These are phyloP conservation scores for Cheilosia scutellata DNA, from an alignment of 2,888 invertebrate genomes.

Conservation along the genomic window DNA sequence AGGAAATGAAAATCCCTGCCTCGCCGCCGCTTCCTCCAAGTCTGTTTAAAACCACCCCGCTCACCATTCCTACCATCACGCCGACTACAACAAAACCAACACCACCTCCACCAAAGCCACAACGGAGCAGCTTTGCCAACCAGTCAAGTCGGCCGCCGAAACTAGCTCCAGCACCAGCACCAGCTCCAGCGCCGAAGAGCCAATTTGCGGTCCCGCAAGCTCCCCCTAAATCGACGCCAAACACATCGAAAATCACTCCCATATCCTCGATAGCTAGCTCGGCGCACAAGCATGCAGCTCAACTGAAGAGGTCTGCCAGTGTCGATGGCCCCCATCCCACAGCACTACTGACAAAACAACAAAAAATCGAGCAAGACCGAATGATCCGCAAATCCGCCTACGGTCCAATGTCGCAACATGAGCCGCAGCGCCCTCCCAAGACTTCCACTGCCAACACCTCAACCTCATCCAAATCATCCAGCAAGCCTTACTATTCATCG, in stretches of 20 bases:
- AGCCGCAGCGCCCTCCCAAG: constrained; percentile 53
- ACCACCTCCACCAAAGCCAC: constrained; percentile 46
- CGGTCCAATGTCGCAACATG: constrained; percentile 58
- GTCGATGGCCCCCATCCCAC: constrained; percentile 80
- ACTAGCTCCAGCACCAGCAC: constrained; percentile 29
- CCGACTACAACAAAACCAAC: constrained; percentile 62
- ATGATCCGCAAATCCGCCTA: constrained; percentile 75
- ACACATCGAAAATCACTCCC: constrained; percentile 78
- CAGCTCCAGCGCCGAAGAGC: constrained; percentile 47
- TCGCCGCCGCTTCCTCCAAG: constrained; percentile 83
- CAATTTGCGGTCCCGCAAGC: constrained; percentile 82
- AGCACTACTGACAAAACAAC: constrained; percentile 77
- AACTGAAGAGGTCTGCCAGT: constrained; percentile 81
- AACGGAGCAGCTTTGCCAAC: constrained; percentile 22
- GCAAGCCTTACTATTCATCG: constrained; percentile 78
- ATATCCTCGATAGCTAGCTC: constrained; percentile 82
- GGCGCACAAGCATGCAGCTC: constrained; percentile 80
- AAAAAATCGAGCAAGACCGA: constrained; percentile 79
- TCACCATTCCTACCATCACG: constrained; percentile 78
- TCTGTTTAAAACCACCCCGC: constrained; percentile 81
- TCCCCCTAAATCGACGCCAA: constrained; percentile 77
- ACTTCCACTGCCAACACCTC: background rate
- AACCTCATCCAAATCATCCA: constrained; percentile 57
- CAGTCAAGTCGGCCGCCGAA: constrained; percentile 63
- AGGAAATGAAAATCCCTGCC: constrained; percentile 79